phyloP scores from a whole-genome alignment of 2,797 vertebrate species.

The Malacoraja senta region DNA sequence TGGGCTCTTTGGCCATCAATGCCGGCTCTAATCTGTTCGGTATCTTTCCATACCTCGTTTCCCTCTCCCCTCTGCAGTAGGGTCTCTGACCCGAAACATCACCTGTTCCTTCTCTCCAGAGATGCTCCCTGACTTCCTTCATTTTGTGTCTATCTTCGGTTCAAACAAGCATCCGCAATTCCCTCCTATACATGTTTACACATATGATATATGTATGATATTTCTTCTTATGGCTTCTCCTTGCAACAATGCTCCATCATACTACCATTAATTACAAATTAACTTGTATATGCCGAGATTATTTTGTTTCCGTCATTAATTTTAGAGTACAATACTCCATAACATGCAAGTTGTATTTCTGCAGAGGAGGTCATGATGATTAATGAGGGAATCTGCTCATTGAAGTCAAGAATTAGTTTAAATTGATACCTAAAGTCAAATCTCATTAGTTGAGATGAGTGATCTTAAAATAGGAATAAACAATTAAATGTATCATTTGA shows the following conservation, averaged over 20 bases:
- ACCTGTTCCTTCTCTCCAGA: too few species aligned
- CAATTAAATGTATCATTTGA: not conserved
- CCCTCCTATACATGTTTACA: not conserved
- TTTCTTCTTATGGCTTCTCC: not conserved
- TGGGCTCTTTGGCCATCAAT: too few species aligned
- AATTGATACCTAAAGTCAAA: not conserved
- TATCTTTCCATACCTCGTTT: too few species aligned
- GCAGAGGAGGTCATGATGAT: not conserved
- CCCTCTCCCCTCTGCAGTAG: too few species aligned
- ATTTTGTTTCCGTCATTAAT: conserved; percentile 8
- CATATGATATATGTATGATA: not conserved
- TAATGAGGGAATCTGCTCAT: not conserved
- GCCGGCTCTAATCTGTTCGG: too few species aligned
- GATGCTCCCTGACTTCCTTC: too few species aligned
- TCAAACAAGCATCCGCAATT: too few species aligned
- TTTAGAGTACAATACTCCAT: not conserved
- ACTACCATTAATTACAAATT: not conserved
- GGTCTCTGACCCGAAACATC: too few species aligned
- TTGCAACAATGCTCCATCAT: not conserved
- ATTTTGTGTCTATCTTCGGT: too few species aligned
- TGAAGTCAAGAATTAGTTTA: conserved; percentile 7
- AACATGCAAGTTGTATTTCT: not conserved
- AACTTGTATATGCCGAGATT: not conserved
- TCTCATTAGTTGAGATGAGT: not conserved
- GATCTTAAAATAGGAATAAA: not conserved